Evolutionary conservation across 2,888 invertebrate species (phyloP).

Genomic region (Torymus aiolomorphi): DNA sequence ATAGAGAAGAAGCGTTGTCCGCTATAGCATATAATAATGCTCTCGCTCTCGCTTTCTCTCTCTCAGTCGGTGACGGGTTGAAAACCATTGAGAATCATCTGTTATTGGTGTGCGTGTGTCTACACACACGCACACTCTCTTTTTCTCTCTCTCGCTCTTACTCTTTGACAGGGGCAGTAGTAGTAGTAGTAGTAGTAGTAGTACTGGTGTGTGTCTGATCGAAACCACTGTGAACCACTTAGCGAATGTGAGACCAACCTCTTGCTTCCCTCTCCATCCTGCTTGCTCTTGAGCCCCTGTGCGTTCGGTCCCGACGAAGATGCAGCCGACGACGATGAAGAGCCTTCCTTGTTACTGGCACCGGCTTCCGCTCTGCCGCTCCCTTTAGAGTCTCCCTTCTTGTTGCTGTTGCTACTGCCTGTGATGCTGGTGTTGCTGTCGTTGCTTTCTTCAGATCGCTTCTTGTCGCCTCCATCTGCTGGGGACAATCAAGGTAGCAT

Average conservation of each 20-base stretch:
- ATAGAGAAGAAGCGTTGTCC: constrained; percentile 51
- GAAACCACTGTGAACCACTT: constrained; percentile 62
- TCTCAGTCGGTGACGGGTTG: background rate
- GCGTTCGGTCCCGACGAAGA: constrained; percentile 70
- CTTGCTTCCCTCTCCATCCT: constrained; percentile 78
- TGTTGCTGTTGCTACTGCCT: constrained; percentile 66
- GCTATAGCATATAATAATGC: constrained; percentile 35
- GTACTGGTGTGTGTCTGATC: constrained; percentile 36
- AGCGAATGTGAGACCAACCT: constrained; percentile 77
- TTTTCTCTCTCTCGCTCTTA: too few relatives aligned
- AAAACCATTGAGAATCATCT: constrained; percentile 68
- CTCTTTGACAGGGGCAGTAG: too few relatives aligned
- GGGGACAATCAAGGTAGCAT: constrained; percentile 73
- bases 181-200: too few relatives aligned
- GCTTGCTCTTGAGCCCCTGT: constrained; percentile 78
- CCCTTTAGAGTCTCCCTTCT: constrained; percentile 74
- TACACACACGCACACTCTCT: too few relatives aligned
- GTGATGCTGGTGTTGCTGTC: constrained; percentile 58
- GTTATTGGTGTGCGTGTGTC: constrained; percentile 43
- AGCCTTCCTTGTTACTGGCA: constrained; percentile 68
- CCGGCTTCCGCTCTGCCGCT: constrained; percentile 73
- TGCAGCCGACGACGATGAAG: constrained; percentile 60
- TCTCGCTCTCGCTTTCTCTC: constrained; percentile 16
- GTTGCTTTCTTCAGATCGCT: constrained; percentile 73
- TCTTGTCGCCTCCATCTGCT: constrained; percentile 75